Evolutionary conservation across 2,888 invertebrate species (phyloP).

Genomic region (Bimastos eiseni): DNA sequence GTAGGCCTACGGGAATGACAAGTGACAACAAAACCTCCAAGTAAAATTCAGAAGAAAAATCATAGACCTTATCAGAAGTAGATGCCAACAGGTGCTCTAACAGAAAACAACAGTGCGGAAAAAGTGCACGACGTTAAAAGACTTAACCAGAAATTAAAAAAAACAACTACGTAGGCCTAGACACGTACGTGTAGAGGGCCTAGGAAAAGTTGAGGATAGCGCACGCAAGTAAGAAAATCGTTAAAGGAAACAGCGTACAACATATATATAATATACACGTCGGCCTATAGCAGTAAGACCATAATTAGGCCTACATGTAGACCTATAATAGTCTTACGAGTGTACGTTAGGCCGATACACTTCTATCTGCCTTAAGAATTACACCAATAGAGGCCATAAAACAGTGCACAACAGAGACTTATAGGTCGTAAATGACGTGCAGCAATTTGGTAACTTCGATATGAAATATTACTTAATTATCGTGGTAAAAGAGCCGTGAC

Average conservation of each 20-base stretch:
- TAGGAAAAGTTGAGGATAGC: not conserved
- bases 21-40: not conserved
- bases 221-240: not conserved
- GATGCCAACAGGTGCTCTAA: not conserved
- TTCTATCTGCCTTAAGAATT: not conserved
- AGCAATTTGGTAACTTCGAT: not conserved
- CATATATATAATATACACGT: not conserved
- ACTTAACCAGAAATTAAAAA: not conserved
- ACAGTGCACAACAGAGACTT: not conserved
- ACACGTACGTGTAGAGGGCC: too few species aligned
- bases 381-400: not conserved
- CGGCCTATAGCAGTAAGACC: not conserved
- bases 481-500: not conserved
- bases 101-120: slow-evolving; percentile 5
- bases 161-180: slow-evolving; percentile 1
- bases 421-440: not conserved
- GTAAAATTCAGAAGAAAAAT: not conserved
- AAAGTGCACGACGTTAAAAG: not conserved
- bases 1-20: not conserved
- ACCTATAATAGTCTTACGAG: slow-evolving; percentile 13
- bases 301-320: too few species aligned
- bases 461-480: not conserved
- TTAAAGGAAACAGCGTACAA: not conserved
- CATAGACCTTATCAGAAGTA: not conserved
- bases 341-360: not conserved